Percentiles rank a stretch among this genome's conserved stretches.
phyloP scores from a whole-genome alignment of 2,888 invertebrate species.

The Tipula unca region DNA sequence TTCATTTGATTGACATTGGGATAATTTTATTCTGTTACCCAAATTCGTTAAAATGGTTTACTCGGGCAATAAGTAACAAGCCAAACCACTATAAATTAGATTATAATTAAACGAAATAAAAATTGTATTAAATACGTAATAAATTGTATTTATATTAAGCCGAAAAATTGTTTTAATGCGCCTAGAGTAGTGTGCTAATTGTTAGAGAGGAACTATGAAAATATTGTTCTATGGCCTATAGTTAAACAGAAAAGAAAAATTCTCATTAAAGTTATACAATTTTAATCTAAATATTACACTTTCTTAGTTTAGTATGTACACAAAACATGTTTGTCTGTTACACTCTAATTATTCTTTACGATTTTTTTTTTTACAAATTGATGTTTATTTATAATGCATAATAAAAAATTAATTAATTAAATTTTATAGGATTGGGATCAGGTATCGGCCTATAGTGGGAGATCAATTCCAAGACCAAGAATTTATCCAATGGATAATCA shows the following conservation, averaged over 20 bases:
- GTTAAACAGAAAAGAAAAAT: neutral
- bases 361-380: neutral
- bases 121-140: neutral
- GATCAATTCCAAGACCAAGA: constrained; percentile 80
- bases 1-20: neutral
- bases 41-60: neutral
- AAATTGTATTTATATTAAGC: neutral
- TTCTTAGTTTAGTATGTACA: neutral
- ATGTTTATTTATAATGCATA: neutral
- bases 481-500: constrained; percentile 67
- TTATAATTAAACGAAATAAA: neutral
- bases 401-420: neutral
- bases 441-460: constrained; percentile 83
- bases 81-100: neutral
- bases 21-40: neutral
- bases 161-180: neutral
- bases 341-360: constrained; percentile 22
- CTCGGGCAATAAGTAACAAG: too few species aligned
- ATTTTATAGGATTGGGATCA: constrained; percentile 65
- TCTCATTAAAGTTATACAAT: neutral
- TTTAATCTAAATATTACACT: neutral
- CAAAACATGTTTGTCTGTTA: neutral
- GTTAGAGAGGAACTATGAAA: neutral
- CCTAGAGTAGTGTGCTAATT: neutral
- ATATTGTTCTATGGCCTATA: neutral